phyloP scores from a whole-genome alignment of 1,140 invertebrate species.

The Radopholus similis region DNA sequence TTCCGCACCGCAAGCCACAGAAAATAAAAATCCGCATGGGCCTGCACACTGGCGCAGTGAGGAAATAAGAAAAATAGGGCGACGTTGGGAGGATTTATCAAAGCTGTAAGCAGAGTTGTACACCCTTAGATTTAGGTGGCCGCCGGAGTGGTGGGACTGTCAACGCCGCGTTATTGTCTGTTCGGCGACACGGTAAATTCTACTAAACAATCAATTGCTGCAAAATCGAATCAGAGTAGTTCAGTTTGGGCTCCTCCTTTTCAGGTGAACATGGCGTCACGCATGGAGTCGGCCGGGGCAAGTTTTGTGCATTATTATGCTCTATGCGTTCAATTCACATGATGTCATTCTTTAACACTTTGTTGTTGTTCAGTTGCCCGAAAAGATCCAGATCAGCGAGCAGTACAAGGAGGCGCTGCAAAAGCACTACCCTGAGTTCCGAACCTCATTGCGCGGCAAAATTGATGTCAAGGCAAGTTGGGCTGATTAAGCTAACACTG shows the following conservation, averaged over 20 bases:
- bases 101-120: neutral
- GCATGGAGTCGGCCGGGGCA: slow-evolving; percentile 90
- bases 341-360: no score
- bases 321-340: no score
- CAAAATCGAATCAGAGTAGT: neutral
- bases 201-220: neutral
- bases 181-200: slow-evolving; percentile 87
- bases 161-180: slow-evolving; percentile 59
- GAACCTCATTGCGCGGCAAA: slow-evolving; percentile 26
- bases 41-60: slow-evolving; percentile 57
- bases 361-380: no score
- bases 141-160: slow-evolving; percentile 61
- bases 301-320: no score
- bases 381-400: slow-evolving; percentile 51
- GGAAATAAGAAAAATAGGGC: no score
- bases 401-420: slow-evolving; percentile 33
- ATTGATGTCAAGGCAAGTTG: slow-evolving; percentile 46
- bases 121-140: slow-evolving; percentile 41
- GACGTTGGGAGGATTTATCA: no score
- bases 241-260: no score
- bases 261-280: slow-evolving; percentile 25
- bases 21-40: slow-evolving; percentile 72
- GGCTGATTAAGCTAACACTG: no score
- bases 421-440: slow-evolving; percentile 47
- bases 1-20: slow-evolving; percentile 46